A percentile compares a stretch with the other conserved stretches of the same genome.
phyloP scores from a whole-genome alignment of 2,888 invertebrate species.

The Temnothorax ravouxi region DNA sequence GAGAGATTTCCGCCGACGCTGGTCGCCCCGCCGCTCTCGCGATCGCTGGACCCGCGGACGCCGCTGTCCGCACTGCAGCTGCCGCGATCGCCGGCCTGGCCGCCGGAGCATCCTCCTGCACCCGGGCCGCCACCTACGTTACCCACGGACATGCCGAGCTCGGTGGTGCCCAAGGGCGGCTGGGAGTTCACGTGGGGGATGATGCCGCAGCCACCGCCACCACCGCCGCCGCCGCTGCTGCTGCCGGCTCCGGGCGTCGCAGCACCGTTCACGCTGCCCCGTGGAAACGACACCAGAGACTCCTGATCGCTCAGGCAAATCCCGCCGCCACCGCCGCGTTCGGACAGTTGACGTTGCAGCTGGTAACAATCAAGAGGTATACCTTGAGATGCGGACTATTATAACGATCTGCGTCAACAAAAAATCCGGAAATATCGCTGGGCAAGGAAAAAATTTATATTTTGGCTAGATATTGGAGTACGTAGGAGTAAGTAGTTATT shows the following conservation, averaged over 20 bases:
- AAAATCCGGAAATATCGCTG: not conserved
- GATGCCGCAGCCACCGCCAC: conserved; percentile 80
- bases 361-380: conserved; percentile 61
- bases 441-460: not conserved
- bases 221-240: conserved; percentile 80
- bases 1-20: conserved; percentile 94
- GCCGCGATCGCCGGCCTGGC: conserved; percentile 90
- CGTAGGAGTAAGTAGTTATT: not conserved
- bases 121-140: conserved; percentile 83
- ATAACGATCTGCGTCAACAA: not conserved
- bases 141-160: conserved; percentile 77
- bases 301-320: conserved; percentile 94
- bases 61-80: conserved; percentile 96
- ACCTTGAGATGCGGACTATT: not conserved
- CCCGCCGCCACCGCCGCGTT: conserved; percentile 86
- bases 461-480: not conserved
- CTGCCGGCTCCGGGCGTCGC: conserved; percentile 86
- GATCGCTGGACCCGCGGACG: conserved; percentile 93
- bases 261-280: conserved; percentile 88
- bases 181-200: conserved; percentile 86
- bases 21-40: conserved; percentile 93
- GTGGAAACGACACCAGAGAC: conserved; percentile 91
- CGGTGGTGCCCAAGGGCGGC: conserved; percentile 83
- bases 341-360: conserved; percentile 89
- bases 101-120: conserved; percentile 87